Evolutionary conservation across 37 sponge, comb jelly and placozoan genomes (phyloP), one percentile per base, ranked within the genome.

Genomic region (Tethya wilhelma): DNA sequence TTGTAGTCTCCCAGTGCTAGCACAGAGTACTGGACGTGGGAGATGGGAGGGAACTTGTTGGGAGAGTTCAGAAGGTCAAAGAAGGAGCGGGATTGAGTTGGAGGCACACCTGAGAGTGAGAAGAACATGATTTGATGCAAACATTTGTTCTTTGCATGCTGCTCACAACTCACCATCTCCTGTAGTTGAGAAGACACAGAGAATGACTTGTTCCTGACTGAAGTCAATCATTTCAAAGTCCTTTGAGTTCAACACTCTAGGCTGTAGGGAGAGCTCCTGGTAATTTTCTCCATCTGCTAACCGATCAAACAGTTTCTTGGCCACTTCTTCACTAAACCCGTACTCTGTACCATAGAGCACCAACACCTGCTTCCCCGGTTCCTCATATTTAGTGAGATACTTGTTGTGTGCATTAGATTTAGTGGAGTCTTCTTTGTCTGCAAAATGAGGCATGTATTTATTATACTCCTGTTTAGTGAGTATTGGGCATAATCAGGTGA

Each of bases 281-380:
- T 64, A 46, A 20, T 25, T 45, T 19, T 87, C 82, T 12, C 37
- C 42, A 1, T 69, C 64, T 33, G 57, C 20, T 25, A 81, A 29
- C 34, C 38, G 20, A 38, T 82, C 83, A 77, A 78, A 82, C 25
- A 82, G 73, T 30, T 77, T 88, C 64, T 59, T 40, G 6, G 89
- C 83, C 36, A 88, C 28, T 45, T 88, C 89, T 25, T 88, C 89
- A 62, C 83, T 71, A 44, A 82, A 82, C 42, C 88, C 88, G 37
- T 87, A 87, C 70, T 87, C 88, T 19, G 77, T 81, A 17, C 82
- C 88, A 36, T 81, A 87, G 39, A 87, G 76, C 17, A 87, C 68
- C 1, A 87, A 55, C 19, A 87, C 31, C 70, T 87, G 88, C 23
- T 68, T 74, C 1, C 88, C 88, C 2, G 75, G 76, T 33, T 81